phyloP scores from a whole-genome alignment of 2,888 invertebrate genomes.

The Desoria tigrina region DNA sequence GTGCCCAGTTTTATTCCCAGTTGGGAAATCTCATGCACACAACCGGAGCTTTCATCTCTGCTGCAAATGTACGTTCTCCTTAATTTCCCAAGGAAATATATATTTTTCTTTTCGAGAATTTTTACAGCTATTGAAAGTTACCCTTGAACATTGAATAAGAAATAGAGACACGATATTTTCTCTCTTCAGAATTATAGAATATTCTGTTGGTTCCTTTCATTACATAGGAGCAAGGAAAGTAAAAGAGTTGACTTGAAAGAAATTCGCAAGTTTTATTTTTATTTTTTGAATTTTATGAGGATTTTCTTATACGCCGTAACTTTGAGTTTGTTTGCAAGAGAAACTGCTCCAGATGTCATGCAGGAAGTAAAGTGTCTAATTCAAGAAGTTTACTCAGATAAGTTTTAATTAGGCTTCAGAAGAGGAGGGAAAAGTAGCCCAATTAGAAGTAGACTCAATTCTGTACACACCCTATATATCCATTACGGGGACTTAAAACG shows the following conservation, averaged over 20 bases:
- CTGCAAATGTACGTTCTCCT: slow-evolving; percentile 44
- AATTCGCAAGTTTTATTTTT: slow-evolving; percentile 12
- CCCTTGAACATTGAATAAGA: too few relatives aligned
- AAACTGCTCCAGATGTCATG: slow-evolving; percentile 6
- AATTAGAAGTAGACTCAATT: background rate
- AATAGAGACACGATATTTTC: too few relatives aligned
- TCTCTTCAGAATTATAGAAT: too few relatives aligned
- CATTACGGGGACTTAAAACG: too few relatives aligned
- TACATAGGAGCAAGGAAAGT: background rate
- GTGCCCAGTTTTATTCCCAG: slow-evolving; percentile 48
- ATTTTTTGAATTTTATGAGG: background rate
- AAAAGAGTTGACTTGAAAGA: slow-evolving; percentile 10
- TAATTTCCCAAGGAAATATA: background rate
- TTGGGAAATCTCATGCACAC: slow-evolving; percentile 51
- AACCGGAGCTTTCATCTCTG: slow-evolving; percentile 44
- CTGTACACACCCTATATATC: background rate
- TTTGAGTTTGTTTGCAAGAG: slow-evolving; percentile 2
- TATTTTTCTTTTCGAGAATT: too few relatives aligned
- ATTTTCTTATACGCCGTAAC: slow-evolving; percentile 5
- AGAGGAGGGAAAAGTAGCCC: background rate
- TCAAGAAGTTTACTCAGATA: slow-evolving; percentile 20
- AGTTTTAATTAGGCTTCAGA: slow-evolving; percentile 13
- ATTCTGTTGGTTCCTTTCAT: too few relatives aligned
- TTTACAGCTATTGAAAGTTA: too few relatives aligned
- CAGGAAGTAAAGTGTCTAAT: slow-evolving; percentile 17